Evolutionary conservation across 2,888 invertebrate species (phyloP).

Genomic region (Microctonus brassicae): DNA sequence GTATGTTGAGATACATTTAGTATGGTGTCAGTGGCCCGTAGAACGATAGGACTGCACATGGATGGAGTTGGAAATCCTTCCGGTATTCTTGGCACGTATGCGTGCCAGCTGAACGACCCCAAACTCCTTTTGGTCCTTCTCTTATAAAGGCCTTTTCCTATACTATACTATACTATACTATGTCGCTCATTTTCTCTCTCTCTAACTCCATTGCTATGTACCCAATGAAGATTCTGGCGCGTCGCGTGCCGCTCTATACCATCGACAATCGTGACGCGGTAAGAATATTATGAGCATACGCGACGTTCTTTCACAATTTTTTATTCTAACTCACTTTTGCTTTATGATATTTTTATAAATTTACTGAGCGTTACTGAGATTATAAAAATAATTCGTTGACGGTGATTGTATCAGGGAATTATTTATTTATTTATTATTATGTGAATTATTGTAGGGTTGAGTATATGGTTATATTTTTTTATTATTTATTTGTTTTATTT

Average conservation of each 20-base stretch:
- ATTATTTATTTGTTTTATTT: too few species aligned
- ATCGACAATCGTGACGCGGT: background rate
- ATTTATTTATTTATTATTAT: background rate
- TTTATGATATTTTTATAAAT: background rate
- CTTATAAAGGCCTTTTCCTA: conserved; percentile 21
- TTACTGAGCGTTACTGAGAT: background rate
- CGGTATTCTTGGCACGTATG: conserved; percentile 50
- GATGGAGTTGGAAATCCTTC: conserved; percentile 23
- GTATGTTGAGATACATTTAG: background rate
- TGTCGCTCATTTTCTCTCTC: background rate
- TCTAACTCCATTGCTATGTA: background rate
- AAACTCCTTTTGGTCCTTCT: conserved; percentile 38
- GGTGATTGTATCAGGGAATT: too few species aligned
- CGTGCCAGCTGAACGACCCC: conserved; percentile 45
- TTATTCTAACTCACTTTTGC: too few species aligned
- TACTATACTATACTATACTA: background rate
- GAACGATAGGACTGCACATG: conserved; percentile 14
- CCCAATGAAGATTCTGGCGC: conserved; percentile 26
- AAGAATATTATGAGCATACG: conserved; percentile 12
- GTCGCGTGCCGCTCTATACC: conserved; percentile 25
- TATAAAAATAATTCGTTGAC: too few species aligned
- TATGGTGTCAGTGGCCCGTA: conserved; percentile 14
- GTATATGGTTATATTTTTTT: too few species aligned
- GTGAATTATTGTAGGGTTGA: background rate
- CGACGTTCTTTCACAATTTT: background rate